Conservation (phyloP, 2,797 vertebrate genomes). For the Myotis vivesi region DNA sequence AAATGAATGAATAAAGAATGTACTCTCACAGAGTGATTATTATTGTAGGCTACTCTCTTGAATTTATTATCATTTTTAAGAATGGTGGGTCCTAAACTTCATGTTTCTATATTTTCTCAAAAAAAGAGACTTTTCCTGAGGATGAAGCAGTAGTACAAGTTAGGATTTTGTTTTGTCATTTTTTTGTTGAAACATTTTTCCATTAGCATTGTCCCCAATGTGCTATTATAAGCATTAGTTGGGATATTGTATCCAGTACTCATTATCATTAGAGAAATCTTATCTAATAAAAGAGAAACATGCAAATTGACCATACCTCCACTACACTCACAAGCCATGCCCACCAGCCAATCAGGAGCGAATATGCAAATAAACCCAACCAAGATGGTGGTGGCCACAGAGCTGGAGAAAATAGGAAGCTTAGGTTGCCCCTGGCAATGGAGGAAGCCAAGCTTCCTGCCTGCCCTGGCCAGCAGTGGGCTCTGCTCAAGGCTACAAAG, state of each 20-base stretch:
- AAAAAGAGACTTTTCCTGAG: background rate
- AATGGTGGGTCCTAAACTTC: background rate
- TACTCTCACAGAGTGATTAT: background rate
- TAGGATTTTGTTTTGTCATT: constrained; percentile 12
- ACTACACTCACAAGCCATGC: too few species aligned
- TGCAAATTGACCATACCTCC: too few species aligned
- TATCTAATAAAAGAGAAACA: too few species aligned
- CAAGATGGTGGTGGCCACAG: too few species aligned
- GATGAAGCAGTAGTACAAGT: background rate
- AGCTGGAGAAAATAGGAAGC: too few species aligned
- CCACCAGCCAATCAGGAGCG: too few species aligned
- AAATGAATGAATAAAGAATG: constrained; percentile 34
- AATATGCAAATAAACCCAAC: too few species aligned
- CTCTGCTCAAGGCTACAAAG: too few species aligned
- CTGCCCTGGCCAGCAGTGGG: too few species aligned
- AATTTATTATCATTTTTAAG: constrained; percentile 28
- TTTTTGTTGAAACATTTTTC: background rate
- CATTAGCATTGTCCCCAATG: background rate
- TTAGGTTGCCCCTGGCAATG: too few species aligned
- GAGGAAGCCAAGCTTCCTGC: too few species aligned
- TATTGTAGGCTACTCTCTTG: background rate
- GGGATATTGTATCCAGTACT: background rate
- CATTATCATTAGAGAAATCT: background rate
- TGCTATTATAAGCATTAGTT: background rate
- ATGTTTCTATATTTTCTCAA: background rate